These are phyloP conservation scores for Sarcophaga caerulescens DNA, from an alignment of 2,888 invertebrate species.

Conservation along the genomic window DNA sequence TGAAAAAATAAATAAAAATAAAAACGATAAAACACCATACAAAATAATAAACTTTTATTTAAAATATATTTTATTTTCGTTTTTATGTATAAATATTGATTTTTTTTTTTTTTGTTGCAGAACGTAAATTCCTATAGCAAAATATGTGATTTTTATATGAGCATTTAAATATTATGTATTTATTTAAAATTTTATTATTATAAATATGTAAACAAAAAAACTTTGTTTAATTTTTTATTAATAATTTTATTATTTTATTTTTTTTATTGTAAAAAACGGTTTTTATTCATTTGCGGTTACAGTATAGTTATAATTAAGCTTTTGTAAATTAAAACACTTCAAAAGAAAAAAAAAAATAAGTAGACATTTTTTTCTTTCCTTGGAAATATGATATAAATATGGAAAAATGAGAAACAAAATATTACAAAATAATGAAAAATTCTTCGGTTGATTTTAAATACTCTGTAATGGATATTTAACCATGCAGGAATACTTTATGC, in stretches of 20 bases:
- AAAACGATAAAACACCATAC: no score
- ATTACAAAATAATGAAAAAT: no score
- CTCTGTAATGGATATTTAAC: no score
- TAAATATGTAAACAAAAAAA: no score
- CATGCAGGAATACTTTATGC: no score
- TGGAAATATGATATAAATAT: no score
- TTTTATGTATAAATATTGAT: no score
- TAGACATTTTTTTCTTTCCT: neutral
- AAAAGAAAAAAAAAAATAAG: neutral
- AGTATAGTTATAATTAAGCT: conserved; percentile 39
- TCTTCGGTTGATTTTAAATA: no score
- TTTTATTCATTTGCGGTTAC: neutral
- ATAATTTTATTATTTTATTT: no score
- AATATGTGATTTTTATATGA: conserved; percentile 50
- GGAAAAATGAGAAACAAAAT: neutral
- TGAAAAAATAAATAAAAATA: neutral
- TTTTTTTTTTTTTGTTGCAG: neutral
- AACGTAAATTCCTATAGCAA: conserved; percentile 38
- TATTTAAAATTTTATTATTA: neutral
- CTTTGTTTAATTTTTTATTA: no score
- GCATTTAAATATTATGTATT: neutral
- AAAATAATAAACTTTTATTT: no score
- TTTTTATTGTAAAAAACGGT: neutral
- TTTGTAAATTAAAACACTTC: conserved; percentile 35
- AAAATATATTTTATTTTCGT: neutral